Base-by-base conservation (phyloP, 2,113 vertebrate genomes). In the Ardeotis arabs region DNA sequence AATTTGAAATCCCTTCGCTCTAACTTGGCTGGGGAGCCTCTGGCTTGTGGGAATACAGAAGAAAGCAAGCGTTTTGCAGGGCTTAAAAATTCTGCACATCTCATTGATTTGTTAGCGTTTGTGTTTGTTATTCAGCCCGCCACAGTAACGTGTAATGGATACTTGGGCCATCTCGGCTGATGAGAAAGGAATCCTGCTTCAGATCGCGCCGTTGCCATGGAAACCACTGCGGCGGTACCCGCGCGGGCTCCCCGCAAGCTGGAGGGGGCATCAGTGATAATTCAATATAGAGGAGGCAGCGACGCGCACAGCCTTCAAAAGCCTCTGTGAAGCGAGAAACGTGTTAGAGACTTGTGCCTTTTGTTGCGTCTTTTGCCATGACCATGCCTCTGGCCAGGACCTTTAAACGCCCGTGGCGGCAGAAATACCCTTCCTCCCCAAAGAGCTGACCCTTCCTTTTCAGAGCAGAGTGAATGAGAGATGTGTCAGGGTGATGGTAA, bases 11-110 rank as follows among this genome's bases (percentile, higher is more conserved):
- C 96, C 90, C 90, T 88, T 66, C 4, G n/a, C 88, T 93, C 39
- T 62, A 33, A 70, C 90, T 96, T 77, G 93, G 90, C 94, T 84
- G 90, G 90, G 92, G 95, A 96, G 95, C 93, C 90, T 83, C 82
- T 7, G 90, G 83, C 90, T 91, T 70, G 9, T 39, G 90, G 95
- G 96, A 89, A 75, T 39, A 35, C 80, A 52, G 89, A 68, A 75
- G 89, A 66, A 87, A 90, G 84, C 63, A 44, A 84, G 67, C 21
- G 8, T 87, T 89, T 81, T 39, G 91, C 84, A 41, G 85, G 84
- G 78, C 78, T 91, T 58, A 50, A 84, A 87, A 87, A 69, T 35
- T 41, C 87, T 84, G 79, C 9, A 45, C 62, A 14, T 91, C 85
- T 64, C 87, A 76, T 84, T 69, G 91, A 93, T 95, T 77, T 63